Percentiles rank a stretch among this genome's conserved stretches.
Conservation (phyloP, 2,113 vertebrate species). For the Camarhynchus parvulus region DNA sequence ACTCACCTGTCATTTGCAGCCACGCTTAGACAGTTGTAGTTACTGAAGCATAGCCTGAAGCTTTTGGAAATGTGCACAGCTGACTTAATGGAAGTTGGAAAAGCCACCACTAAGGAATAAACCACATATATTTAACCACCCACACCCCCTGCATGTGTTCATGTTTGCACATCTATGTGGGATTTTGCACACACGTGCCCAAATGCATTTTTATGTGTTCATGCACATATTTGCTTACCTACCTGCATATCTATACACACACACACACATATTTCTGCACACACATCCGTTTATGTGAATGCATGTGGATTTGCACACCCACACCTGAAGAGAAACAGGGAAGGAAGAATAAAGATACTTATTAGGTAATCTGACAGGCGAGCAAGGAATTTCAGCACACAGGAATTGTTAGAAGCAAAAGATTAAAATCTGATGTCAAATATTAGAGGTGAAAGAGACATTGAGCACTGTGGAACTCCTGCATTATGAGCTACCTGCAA, state of each 20-base stretch:
- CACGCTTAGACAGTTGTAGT: rapidly evolving
- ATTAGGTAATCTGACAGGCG: not conserved
- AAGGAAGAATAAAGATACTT: not conserved
- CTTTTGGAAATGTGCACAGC: not conserved
- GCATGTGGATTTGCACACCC: not conserved
- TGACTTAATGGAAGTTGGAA: not conserved
- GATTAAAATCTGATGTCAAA: not conserved
- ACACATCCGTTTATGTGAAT: not conserved
- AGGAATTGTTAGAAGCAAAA: not conserved
- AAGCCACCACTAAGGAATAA: not conserved
- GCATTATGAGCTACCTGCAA: not conserved
- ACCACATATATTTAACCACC: rapidly evolving
- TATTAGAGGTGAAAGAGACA: not conserved
- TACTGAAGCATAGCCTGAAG: not conserved
- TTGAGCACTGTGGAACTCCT: not conserved
- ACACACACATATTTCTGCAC: not conserved
- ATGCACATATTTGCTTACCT: rapidly evolving
- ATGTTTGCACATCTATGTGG: not conserved
- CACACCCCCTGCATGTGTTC: too few species aligned
- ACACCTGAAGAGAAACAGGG: not conserved
- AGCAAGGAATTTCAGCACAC: not conserved
- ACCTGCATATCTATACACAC: not conserved
- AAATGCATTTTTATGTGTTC: not conserved
- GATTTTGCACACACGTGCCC: not conserved
- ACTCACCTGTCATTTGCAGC: not conserved